Base-by-base conservation (phyloP, 2,797 vertebrate species). In the Takifugu ocellatus region DNA sequence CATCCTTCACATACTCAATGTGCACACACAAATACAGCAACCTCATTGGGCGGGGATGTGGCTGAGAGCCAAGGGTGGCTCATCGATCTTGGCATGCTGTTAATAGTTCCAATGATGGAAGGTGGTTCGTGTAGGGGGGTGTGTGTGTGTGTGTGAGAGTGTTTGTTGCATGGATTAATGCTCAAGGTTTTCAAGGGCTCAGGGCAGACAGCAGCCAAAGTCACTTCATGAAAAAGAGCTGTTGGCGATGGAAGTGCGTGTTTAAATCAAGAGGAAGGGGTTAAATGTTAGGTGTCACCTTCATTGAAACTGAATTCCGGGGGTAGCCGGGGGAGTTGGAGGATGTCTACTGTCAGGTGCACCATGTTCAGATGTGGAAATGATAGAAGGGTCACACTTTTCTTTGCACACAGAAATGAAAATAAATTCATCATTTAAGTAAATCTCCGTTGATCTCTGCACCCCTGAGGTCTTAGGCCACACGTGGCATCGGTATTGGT, bases 51-150 rank as follows among this genome's bases (percentile, higher is more conserved):
- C 21, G 25, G 25, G 14, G 25, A 29, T 39, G 44, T 52, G 27
- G 49, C 53, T 53, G 52, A 27, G 62, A 67, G 66, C 54, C 47
- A 49, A 49, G 64, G 75, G 73, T 79, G 79, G 79, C 73, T 59
- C 68, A 88, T 85, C 65, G 68, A 84, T 84, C 66, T 69, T 70
- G 73, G 70, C 67, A 44, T 56, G 63, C 75, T 70, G 82, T 87
- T 88, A 88, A 87, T 87, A 78, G 84, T 81, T 78, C 77, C 66
- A 77, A 56, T 73, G 78, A 88, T 83, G 70, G 79, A 85, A 83
- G 63, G 64, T 49, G 45, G 49, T 45, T 50, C 58, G 54, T 60
- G 66, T 68, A 63, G 36, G 52, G 36, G 52, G 14, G 46, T 14
- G 43, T n/a, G 64, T 1, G 54, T 2, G 26, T 10, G n/a, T 14